Percentiles rank a stretch among this genome's conserved stretches.
Conservation (phyloP, 2,888 invertebrate species). For the Nyleta sp. region DNA sequence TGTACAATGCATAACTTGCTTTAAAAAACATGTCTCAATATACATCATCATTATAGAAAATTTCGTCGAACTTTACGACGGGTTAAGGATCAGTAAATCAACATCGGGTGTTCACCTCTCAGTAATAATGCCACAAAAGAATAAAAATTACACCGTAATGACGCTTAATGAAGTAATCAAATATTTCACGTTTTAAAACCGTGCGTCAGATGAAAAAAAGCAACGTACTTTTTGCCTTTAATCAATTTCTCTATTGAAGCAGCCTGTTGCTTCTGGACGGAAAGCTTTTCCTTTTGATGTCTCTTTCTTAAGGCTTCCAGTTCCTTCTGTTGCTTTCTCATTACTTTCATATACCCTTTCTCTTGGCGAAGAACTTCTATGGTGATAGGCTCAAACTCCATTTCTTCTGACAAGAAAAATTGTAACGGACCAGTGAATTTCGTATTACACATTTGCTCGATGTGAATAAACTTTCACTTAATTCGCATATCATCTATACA, state of each 20-base stretch:
- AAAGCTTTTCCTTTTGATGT: slow-evolving; percentile 95
- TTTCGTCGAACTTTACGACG: too few relatives aligned
- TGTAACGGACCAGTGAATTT: slow-evolving; percentile 45
- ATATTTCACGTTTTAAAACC: slow-evolving; percentile 1
- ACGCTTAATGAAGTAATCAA: slow-evolving; percentile 7
- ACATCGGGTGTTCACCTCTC: too few relatives aligned
- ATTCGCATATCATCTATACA: slow-evolving; percentile 37
- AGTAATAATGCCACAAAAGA: too few relatives aligned
- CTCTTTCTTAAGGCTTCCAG: slow-evolving; percentile 95
- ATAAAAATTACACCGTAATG: too few relatives aligned
- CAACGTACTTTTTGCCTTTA: slow-evolving; percentile 93
- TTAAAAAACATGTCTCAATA: too few relatives aligned
- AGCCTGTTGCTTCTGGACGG: slow-evolving; percentile 96
- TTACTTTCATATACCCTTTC: slow-evolving; percentile 95
- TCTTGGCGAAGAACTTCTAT: slow-evolving; percentile 93
- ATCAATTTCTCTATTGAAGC: slow-evolving; percentile 95
- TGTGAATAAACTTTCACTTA: slow-evolving; percentile 52
- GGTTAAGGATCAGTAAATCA: too few relatives aligned
- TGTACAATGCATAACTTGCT: too few relatives aligned
- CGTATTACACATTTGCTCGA: slow-evolving; percentile 31
- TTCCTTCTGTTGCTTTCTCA: slow-evolving; percentile 98
- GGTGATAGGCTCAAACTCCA: slow-evolving; percentile 96
- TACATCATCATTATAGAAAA: too few relatives aligned
- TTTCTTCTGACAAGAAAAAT: slow-evolving; percentile 74
- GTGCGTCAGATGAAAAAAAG: slow-evolving; percentile 20